These are phyloP conservation scores for Prionace glauca DNA, from an alignment of 2,797 vertebrate species.

Conservation along the genomic window DNA sequence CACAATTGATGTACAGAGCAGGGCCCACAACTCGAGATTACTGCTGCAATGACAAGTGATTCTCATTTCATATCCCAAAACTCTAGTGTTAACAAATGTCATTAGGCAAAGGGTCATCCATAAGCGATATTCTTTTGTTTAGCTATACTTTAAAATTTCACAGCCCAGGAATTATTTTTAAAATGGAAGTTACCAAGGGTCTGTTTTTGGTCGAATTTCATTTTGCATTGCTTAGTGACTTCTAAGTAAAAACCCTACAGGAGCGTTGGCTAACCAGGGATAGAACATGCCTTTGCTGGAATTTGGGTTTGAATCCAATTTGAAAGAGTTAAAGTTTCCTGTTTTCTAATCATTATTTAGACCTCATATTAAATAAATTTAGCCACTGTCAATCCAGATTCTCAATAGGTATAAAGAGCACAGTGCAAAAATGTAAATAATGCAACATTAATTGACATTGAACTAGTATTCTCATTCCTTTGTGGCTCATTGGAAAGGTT, in stretches of 20 bases:
- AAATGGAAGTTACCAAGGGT: background rate
- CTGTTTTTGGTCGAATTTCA: background rate
- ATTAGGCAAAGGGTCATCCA: background rate
- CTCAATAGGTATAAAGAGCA: background rate
- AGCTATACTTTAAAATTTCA: no score
- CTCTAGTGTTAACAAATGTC: no score
- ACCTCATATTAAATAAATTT: background rate
- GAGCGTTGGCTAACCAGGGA: background rate
- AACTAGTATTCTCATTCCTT: background rate
- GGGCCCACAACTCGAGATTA: background rate
- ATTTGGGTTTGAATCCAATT: constrained; percentile 17
- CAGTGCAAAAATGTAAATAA: background rate
- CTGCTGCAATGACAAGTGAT: constrained; percentile 9
- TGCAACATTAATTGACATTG: background rate
- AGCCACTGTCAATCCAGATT: background rate
- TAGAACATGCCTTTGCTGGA: background rate
- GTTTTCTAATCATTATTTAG: background rate
- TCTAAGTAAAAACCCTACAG: background rate
- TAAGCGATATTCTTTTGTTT: background rate
- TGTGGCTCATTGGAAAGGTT: background rate
- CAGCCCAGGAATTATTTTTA: background rate
- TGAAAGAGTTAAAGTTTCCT: background rate
- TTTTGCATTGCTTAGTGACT: background rate
- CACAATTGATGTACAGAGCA: background rate
- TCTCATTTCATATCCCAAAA: background rate